A percentile compares a stretch with the other conserved stretches of the same genome.
Evolutionary conservation across 2,113 vertebrate genomes (phyloP).

Genomic region (Murina feae): DNA sequence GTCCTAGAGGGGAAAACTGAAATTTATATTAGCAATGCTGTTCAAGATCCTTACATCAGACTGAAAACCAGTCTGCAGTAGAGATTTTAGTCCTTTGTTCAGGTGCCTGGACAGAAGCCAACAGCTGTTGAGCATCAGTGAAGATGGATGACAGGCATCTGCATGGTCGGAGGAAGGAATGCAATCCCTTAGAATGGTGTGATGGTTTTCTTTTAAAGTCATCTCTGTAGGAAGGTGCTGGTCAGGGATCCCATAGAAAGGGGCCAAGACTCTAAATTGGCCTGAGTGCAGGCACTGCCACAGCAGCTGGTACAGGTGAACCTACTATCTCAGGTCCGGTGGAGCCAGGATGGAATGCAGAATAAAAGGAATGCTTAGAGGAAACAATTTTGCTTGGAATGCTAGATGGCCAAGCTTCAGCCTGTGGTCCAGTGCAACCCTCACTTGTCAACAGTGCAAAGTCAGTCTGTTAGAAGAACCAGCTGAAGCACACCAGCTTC

Average conservation of each 20-base stretch:
- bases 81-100: constrained; percentile 52
- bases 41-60: constrained; percentile 70
- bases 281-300: constrained; percentile 18
- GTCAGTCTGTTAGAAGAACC: constrained; percentile 36
- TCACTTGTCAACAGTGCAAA: constrained; percentile 40
- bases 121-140: constrained; percentile 41
- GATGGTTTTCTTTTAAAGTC: background rate
- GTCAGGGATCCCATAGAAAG: constrained; percentile 7
- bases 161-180: constrained; percentile 55
- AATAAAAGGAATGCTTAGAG: constrained; percentile 70
- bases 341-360: constrained; percentile 61
- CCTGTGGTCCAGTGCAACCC: constrained; percentile 76
- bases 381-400: constrained; percentile 68
- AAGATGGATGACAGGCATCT: constrained; percentile 42
- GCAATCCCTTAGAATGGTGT: constrained; percentile 44
- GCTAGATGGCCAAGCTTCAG: constrained; percentile 65
- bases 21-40: constrained; percentile 77
- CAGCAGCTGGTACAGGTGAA: constrained; percentile 56
- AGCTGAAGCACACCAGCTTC: constrained; percentile 58
- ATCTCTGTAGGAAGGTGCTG: constrained; percentile 54
- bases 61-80: constrained; percentile 68
- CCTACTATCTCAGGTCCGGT: constrained; percentile 64
- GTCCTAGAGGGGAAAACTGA: constrained; percentile 76
- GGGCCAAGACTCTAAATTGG: constrained; percentile 54
- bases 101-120: constrained; percentile 62